Evolutionary conservation across 2,888 invertebrate genomes (phyloP), one percentile per base, ranked within the genome.

Genomic region (Mythimna ferrago): DNA sequence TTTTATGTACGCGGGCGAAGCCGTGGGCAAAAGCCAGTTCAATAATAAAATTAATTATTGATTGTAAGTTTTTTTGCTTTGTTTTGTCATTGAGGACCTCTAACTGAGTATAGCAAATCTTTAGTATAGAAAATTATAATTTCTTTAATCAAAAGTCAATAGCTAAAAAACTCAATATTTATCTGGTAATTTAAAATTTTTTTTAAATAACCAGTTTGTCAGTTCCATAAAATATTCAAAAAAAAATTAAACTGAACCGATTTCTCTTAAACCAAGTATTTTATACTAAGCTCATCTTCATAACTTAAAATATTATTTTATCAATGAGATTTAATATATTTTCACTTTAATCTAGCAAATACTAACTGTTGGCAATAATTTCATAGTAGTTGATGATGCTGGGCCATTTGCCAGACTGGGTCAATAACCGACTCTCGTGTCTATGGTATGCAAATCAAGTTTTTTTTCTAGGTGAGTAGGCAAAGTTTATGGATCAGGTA

Each of bases 341-440:
- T 16, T 69, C 10, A 21, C 11, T 53, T 19, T 60, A 38, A 1
- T 58, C 10, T 56, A 68, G 61, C 72, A 73, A 78, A 77, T 67
- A 71, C 58, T 73, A 77, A 78, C 81, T 78, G 80, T 78, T 86
- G 83, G 81, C 79, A 82, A 65, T 77, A 69, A 70, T 73, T 76
- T 70, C 70, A 78, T 65, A 74, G 68, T 73, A 74, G 62, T 60
- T 75, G 60, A 76, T 80, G 71, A 14, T 19, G 62, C 78, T 91
- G 92, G 93, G 93, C 91, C 85, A 73, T 51, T 73, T 93, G 93
- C 94, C 95, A 94, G 92, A 88, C 88, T 88, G 84, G 95, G 94
- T 94, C 95, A 94, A 92, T 90, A 93, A 90, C 93, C 94, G 81
- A 85, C 71, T 81, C 72, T 81, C 58, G 64, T 5, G 21, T 69